Conservation (phyloP, 2,797 vertebrate genomes). For the Nyctibius grandis region DNA sequence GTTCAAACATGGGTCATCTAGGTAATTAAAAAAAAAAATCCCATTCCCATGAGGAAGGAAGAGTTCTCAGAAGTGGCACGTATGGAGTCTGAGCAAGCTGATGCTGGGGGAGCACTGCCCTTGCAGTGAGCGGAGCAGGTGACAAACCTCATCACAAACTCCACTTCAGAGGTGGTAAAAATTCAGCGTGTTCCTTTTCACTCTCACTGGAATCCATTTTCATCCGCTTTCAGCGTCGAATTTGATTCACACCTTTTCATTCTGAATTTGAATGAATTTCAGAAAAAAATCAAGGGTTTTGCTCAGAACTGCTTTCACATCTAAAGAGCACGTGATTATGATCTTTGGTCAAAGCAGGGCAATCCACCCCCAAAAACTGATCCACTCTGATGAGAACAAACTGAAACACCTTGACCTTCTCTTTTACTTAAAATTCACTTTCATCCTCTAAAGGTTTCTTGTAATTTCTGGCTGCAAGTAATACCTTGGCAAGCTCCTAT, state of each 20-base stretch:
- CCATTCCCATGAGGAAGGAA: background rate
- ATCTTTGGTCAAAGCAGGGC: background rate
- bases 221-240: background rate
- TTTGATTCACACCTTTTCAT: constrained; percentile 25
- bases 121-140: background rate
- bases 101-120: background rate
- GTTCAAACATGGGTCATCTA: background rate
- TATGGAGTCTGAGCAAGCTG: background rate
- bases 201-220: background rate
- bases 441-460: background rate
- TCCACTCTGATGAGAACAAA: background rate
- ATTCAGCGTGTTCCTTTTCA: background rate
- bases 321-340: background rate
- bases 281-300: background rate
- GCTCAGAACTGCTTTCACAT: background rate
- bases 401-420: constrained; percentile 5
- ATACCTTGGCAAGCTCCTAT: constrained; percentile 14
- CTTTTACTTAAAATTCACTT: constrained; percentile 26
- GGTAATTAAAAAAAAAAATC: background rate
- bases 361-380: background rate
- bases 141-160: background rate
- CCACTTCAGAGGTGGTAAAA: background rate
- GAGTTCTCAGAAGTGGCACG: background rate
- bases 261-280: constrained; percentile 39
- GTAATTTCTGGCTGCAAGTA: background rate